Base-by-base conservation (phyloP, 2,113 vertebrate genomes). In the Colinus virginianus region DNA sequence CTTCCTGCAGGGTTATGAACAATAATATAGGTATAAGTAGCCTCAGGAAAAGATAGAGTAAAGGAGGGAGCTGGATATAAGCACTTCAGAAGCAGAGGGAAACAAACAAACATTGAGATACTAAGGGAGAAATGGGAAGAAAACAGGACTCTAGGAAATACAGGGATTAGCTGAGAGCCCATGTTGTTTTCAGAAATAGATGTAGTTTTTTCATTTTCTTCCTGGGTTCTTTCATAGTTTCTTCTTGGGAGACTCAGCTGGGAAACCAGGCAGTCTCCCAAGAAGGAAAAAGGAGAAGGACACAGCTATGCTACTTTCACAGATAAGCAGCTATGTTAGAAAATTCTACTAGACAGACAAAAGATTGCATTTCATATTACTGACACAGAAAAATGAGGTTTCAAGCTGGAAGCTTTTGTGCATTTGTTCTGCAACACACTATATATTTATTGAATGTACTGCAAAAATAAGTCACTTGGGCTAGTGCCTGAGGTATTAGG, bases 1-100 rank as follows among this genome's bases (percentile, higher is more conserved):
- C 25, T 80, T 68, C 45, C 81, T 93, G 62, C 43, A 71, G 74
- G 38, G 62, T 75, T 94, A 92, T 78, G 81, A 88, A 61, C 42
- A 38, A 28, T 81, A 55, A 88, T 84, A 70, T 55, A 70, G 49
- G 43, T 74, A 86, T 77, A 84, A 78, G 68, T 75, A 90, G 80
- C 75, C 69, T 32, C 66, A 81, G 43, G 6, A 92, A 93, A 63
- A 63, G 78, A 88, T 5, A 78, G 46, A 84, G 38, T 51, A 72
- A 69, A 91, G 21, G 23, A 67, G 30, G n/a, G 7, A 78, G 13
- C 45, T 66, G 4, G 1, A 46, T 76, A 21, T 48, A 28, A 88
- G 13, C 28, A 43, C 13, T 90, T 89, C 13, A 62, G 61, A 84
- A 83, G 43, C 74, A 74, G 64, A 48, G 5, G 23, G 18, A 86